Percentiles rank a stretch among this genome's conserved stretches.
phyloP scores from a whole-genome alignment of 2,888 invertebrate genomes.

The Mesorhabditis sp. region DNA sequence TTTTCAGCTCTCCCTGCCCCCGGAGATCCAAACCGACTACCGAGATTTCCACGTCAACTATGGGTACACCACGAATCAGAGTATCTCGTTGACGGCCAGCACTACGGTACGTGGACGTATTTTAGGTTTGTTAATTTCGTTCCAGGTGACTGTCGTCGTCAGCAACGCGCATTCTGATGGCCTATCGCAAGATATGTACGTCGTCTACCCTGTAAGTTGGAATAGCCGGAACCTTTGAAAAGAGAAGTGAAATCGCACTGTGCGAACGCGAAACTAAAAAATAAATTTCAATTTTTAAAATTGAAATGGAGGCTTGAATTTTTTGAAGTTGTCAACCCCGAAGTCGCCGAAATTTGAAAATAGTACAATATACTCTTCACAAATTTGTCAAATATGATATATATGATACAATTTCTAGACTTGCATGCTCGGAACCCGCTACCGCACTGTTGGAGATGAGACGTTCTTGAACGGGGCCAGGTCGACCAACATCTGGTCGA shows the following conservation, averaged over 20 bases:
- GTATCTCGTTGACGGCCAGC: neutral
- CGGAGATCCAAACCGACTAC: constrained; percentile 4
- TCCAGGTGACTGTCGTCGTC: constrained; percentile 6
- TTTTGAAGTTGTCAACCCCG: too few relatives aligned
- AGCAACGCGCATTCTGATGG: neutral
- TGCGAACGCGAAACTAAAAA: too few relatives aligned
- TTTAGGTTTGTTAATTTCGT: neutral
- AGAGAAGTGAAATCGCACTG: too few relatives aligned
- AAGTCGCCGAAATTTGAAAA: too few relatives aligned
- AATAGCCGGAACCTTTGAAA: too few relatives aligned
- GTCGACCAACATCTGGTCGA: constrained; percentile 1
- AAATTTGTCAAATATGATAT: too few relatives aligned
- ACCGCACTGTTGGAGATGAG: neutral
- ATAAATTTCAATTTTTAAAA: too few relatives aligned
- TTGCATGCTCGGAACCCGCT: neutral
- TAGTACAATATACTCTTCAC: too few relatives aligned
- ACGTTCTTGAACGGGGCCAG: neutral
- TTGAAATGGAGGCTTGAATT: too few relatives aligned
- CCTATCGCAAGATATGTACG: neutral
- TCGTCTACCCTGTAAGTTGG: neutral
- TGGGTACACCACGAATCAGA: neutral
- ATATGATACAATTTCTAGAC: too few relatives aligned
- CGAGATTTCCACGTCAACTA: constrained; percentile 1
- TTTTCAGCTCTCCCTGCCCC: neutral
- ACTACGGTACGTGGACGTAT: neutral